Base-by-base conservation (phyloP, 92 coral and sea anemone species). In the Siderastrea siderea region DNA sequence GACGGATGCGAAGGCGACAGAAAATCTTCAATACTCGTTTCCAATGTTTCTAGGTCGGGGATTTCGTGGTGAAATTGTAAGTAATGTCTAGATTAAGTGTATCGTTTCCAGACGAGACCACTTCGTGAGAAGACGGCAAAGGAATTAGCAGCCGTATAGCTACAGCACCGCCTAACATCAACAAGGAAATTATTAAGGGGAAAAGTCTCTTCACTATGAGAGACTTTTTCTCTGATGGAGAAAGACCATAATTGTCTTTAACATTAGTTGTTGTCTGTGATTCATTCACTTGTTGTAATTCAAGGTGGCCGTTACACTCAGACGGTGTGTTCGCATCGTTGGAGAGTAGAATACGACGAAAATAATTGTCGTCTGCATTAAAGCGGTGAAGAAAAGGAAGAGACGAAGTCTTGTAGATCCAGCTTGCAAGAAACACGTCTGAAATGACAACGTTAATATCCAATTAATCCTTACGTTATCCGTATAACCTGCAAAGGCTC, bases 111-210 rank as follows among this genome's bases (percentile, higher is more conserved):
- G 68, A 47, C 13, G 84, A 43, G 45, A 45, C 52, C 47, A 46
- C 51, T 13, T 63, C 48, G 19, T 77, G 48, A 0, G 83, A 78
- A 3, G 64, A 60, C 9, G 92, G 92, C 62, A 88, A 74, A 13
- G 93, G 93, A n/a, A 90, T 82, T 71, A 90, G 26, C 5, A 90
- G 69, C 43, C 83, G 93, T 14, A 86, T 12, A 10, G 71, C 80
- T n/a, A 86, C 63, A 3, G 93, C 82, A 9, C 70, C 87, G 68
- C 93, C 67, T 50, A 86, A 66, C 16, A 90, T 65, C 16, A 90
- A 65, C 71, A 86, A 19, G 5, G 90, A 71, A 47, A 81, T 54
- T 50, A 75, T 7, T 44, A 74, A 52, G 0, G 93, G 93, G 5
- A 86, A n/a, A 44, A 74, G 77, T 14, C 90, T 79, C 47, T 83